Evolutionary conservation across 2,797 vertebrate genomes (phyloP).

Genomic region (Euphonia xanthogaster): DNA sequence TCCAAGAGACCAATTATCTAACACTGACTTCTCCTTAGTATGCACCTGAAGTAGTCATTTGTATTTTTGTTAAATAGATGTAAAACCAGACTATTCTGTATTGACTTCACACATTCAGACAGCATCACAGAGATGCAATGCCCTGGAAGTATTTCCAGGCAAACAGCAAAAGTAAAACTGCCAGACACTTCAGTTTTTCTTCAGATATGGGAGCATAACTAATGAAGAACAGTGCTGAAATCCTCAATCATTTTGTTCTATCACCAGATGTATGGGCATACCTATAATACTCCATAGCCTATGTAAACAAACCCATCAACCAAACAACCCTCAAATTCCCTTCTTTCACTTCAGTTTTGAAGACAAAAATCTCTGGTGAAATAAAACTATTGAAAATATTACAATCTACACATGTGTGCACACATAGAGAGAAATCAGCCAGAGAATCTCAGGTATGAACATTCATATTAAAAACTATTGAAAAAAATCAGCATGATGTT

Average conservation of each 20-base stretch:
- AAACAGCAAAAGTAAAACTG: not conserved
- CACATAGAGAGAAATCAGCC: not conserved
- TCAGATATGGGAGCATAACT: not conserved
- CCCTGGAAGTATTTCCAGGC: not conserved
- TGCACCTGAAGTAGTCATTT: not conserved
- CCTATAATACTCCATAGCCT: not conserved
- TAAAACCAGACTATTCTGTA: not conserved
- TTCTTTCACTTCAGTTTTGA: not conserved
- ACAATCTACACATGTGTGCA: rapidly evolving
- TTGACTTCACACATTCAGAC: not conserved
- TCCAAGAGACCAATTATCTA: not conserved
- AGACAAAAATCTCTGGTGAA: not conserved
- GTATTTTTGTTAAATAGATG: not conserved
- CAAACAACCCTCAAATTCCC: not conserved
- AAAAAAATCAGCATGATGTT: not conserved
- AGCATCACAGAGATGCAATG: not conserved
- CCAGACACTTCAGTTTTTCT: not conserved
- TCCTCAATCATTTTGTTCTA: not conserved
- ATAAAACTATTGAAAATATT: not conserved
- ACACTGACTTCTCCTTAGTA: not conserved
- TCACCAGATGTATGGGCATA: not conserved
- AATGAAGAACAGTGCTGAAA: not conserved
- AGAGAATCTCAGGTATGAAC: not conserved
- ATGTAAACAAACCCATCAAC: not conserved
- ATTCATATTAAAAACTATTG: not conserved